A percentile compares a stretch with the other conserved stretches of the same genome.
Evolutionary conservation across 2,888 invertebrate species (phyloP).

Genomic region (Agonopterix subpropinquella): DNA sequence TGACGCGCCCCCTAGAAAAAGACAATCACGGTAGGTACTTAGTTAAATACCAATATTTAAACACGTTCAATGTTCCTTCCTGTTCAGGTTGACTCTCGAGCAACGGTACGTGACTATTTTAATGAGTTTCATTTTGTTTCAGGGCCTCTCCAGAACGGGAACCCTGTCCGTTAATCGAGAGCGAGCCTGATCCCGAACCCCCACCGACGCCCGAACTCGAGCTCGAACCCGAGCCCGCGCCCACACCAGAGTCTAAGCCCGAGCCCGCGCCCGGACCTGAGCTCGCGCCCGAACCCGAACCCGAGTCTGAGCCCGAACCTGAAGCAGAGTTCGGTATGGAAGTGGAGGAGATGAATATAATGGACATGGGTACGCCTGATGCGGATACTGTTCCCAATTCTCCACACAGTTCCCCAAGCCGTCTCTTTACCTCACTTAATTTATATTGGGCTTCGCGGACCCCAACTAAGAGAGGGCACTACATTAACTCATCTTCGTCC

Average conservation of each 20-base stretch:
- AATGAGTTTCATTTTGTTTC: not conserved
- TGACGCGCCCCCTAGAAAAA: slow-evolving; percentile 10
- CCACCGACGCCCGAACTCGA: not conserved
- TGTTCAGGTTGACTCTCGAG: too few species aligned
- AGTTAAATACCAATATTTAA: not conserved
- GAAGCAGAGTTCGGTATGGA: not conserved
- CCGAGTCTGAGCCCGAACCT: not conserved
- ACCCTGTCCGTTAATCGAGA: not conserved
- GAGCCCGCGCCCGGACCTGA: not conserved
- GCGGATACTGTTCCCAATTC: slow-evolving; percentile 4
- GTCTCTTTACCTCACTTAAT: not conserved
- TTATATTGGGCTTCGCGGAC: too few species aligned
- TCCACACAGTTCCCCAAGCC: not conserved
- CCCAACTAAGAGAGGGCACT: too few species aligned
- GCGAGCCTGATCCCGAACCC: not conserved
- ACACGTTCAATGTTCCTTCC: not conserved
- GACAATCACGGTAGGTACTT: slow-evolving; percentile 3
- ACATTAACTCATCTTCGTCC: too few species aligned
- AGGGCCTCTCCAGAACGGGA: not conserved
- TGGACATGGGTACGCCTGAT: slow-evolving; percentile 5
- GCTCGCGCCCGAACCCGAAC: not conserved
- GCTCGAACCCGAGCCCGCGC: too few species aligned
- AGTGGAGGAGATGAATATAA: not conserved
- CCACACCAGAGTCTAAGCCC: not conserved
- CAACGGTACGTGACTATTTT: not conserved